These are phyloP conservation scores for Dynastes maya DNA, from an alignment of 2,888 invertebrate genomes.

Conservation along the genomic window DNA sequence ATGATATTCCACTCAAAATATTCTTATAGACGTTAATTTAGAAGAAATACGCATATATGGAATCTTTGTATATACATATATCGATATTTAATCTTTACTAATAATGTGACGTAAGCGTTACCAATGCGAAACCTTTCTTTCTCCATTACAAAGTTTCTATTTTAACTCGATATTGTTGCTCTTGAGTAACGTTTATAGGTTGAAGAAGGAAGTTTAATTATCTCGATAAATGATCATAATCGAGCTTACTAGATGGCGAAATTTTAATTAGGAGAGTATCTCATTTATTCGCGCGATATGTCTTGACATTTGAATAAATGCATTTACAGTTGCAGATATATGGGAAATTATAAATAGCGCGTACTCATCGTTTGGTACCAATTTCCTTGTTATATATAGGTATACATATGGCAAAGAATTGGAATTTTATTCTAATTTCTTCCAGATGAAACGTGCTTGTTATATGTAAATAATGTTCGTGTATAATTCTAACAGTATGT, in stretches of 20 bases:
- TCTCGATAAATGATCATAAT: not conserved
- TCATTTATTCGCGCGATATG: not conserved
- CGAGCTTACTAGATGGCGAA: not conserved
- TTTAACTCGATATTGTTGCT: conserved; percentile 1
- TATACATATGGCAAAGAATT: too few relatives aligned
- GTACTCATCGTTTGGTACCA: not conserved
- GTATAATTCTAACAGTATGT: too few relatives aligned
- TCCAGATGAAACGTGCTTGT: too few relatives aligned
- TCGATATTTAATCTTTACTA: not conserved
- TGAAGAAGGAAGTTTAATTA: not conserved
- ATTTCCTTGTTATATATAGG: not conserved
- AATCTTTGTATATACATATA: not conserved
- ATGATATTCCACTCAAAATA: not conserved
- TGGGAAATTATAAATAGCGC: conserved; percentile 6
- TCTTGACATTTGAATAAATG: conserved; percentile 13
- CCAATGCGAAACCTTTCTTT: not conserved
- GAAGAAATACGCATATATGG: not conserved
- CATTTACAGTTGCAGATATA: not conserved
- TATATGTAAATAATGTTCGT: too few relatives aligned
- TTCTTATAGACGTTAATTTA: not conserved
- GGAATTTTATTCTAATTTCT: too few relatives aligned
- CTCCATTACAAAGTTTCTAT: not conserved
- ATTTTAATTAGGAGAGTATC: not conserved
- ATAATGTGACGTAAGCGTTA: not conserved
- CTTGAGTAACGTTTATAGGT: not conserved